phyloP scores from a whole-genome alignment of 1,140 invertebrate genomes.

The Magallana angulata region DNA sequence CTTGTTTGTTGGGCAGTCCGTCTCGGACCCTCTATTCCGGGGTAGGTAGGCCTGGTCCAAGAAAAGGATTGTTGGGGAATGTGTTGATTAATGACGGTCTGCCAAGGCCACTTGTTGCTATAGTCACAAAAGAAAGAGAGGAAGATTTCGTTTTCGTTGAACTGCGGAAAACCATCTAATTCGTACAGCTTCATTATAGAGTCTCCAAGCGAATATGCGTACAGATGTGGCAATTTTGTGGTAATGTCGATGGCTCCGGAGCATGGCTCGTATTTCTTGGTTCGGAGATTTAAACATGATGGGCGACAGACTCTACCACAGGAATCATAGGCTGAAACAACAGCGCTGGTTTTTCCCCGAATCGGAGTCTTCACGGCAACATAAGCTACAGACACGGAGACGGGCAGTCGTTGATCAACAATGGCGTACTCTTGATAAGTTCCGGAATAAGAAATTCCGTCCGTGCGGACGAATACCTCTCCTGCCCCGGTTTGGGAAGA shows the following conservation, averaged over 20 bases:
- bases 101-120: constrained; percentile 54
- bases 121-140: constrained; percentile 58
- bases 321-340: constrained; percentile 69
- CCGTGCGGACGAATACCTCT: constrained; percentile 67
- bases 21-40: background rate
- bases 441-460: constrained; percentile 72
- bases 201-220: constrained; percentile 65
- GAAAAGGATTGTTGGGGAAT: background rate
- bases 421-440: constrained; percentile 73
- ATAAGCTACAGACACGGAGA: constrained; percentile 70
- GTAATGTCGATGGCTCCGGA: constrained; percentile 67
- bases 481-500: constrained; percentile 59
- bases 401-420: constrained; percentile 70
- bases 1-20: background rate
- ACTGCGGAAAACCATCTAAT: constrained; percentile 62
- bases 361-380: constrained; percentile 67
- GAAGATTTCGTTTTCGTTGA: constrained; percentile 55
- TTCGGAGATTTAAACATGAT: constrained; percentile 63
- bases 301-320: constrained; percentile 73
- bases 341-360: constrained; percentile 45
- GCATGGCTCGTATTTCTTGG: constrained; percentile 64
- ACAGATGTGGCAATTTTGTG: constrained; percentile 55
- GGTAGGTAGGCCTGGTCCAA: background rate
- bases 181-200: constrained; percentile 71
- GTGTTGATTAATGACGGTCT: constrained; percentile 30